Evolutionary conservation across 2,888 invertebrate species (phyloP).

Genomic region (Coenonympha glycerion): DNA sequence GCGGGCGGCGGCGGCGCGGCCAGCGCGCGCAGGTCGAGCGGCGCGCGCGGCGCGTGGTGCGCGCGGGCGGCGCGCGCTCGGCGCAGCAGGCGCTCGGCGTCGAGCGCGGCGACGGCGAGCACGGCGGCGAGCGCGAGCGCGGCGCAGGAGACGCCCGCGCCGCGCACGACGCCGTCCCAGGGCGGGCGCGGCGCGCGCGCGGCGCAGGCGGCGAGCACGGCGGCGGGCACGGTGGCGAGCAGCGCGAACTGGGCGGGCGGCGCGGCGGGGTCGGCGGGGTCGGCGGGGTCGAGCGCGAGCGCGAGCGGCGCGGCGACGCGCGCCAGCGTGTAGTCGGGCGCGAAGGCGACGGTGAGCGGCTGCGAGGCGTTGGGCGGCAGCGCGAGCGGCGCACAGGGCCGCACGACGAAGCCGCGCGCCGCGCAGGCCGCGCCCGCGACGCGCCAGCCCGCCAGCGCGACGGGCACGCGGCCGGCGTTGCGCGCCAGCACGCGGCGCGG

Average conservation of each 20-base stretch:
- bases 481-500: slow-evolving; percentile 87
- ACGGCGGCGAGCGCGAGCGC: slow-evolving; percentile 44
- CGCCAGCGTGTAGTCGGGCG: slow-evolving; percentile 53
- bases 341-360: slow-evolving; percentile 46
- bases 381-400: slow-evolving; percentile 50
- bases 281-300: slow-evolving; percentile 36
- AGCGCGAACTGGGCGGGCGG: slow-evolving; percentile 40
- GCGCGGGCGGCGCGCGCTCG: slow-evolving; percentile 34
- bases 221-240: slow-evolving; percentile 40
- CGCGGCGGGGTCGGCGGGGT: slow-evolving; percentile 8
- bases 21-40: slow-evolving; percentile 36
- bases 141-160: slow-evolving; percentile 63
- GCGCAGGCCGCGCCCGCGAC: slow-evolving; percentile 47
- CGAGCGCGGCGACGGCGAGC: slow-evolving; percentile 44
- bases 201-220: slow-evolving; percentile 41
- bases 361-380: slow-evolving; percentile 55
- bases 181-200: slow-evolving; percentile 61
- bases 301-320: slow-evolving; percentile 39
- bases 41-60: slow-evolving; percentile 28
- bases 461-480: slow-evolving; percentile 93
- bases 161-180: slow-evolving; percentile 71
- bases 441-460: slow-evolving; percentile 77
- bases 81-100: slow-evolving; percentile 37
- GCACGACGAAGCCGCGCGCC: slow-evolving; percentile 55
- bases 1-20: slow-evolving; percentile 24